Percentiles rank a stretch among this genome's conserved stretches.
Conservation (phyloP, 23 tunicate genomes). For the Oikopleura vanhoeffeni region DNA sequence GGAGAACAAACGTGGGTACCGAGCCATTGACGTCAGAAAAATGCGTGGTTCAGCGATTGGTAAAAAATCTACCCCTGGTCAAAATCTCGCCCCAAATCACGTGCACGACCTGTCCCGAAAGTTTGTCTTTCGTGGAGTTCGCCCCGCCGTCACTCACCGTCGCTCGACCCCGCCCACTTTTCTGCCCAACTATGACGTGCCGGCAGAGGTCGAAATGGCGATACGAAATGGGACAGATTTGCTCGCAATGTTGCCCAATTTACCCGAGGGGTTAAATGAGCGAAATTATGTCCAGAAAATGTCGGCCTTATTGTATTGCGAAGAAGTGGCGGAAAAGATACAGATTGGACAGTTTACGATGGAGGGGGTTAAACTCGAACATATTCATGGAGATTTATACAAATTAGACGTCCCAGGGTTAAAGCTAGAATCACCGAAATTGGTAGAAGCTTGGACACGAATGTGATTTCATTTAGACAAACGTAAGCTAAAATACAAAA, state of each 20-base stretch:
- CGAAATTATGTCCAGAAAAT: background rate
- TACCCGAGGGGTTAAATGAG: background rate
- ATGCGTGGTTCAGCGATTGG: background rate
- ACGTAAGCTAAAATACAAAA: too few relatives aligned
- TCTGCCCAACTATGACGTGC: background rate
- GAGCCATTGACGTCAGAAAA: slow-evolving; percentile 2
- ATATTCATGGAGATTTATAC: background rate
- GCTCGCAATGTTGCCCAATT: background rate
- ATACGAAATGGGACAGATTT: background rate
- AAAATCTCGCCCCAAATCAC: background rate
- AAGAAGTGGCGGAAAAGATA: background rate
- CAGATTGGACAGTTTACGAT: background rate
- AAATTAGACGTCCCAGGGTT: background rate
- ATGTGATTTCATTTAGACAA: too few relatives aligned
- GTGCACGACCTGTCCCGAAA: background rate
- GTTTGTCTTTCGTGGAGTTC: background rate
- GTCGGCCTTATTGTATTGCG: background rate
- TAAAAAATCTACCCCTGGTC: too few relatives aligned
- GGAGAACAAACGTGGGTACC: background rate
- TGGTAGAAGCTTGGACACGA: background rate
- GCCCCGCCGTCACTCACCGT: background rate
- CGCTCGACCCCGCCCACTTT: background rate
- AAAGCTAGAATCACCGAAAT: background rate
- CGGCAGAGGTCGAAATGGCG: background rate
- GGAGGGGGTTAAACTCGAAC: background rate